Conservation (phyloP, 1,140 invertebrate genomes). For the Halesus radiatus region DNA sequence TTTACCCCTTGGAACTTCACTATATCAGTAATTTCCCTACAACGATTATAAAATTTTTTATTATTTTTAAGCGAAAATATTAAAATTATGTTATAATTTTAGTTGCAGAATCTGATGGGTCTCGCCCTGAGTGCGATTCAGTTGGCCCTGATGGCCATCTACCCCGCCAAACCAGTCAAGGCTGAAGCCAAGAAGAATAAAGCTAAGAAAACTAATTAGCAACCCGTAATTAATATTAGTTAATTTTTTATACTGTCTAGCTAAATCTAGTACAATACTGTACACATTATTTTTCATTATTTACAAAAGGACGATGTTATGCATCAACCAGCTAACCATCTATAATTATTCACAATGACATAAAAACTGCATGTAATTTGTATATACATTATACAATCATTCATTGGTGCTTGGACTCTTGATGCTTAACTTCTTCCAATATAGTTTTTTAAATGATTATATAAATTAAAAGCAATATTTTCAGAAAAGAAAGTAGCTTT, state of each 20-base stretch:
- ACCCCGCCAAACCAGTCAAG: conserved; percentile 71
- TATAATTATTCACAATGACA: too few species aligned
- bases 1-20: background rate
- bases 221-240: background rate
- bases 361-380: too few species aligned
- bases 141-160: conserved; percentile 77
- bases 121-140: conserved; percentile 74
- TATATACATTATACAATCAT: too few species aligned
- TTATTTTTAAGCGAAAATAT: background rate
- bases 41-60: too few species aligned
- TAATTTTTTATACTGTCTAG: too few species aligned
- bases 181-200: conserved; percentile 56
- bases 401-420: too few species aligned
- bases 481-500: conserved; percentile 5
- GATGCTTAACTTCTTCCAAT: too few species aligned
- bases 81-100: conserved; percentile 27
- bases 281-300: too few species aligned
- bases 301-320: too few species aligned
- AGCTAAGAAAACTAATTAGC: conserved; percentile 52
- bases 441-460: background rate
- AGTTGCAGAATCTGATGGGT: conserved; percentile 81
- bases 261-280: too few species aligned
- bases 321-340: too few species aligned
- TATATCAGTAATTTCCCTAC: too few species aligned
- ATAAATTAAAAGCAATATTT: conserved; percentile 12